phyloP scores from a whole-genome alignment of 2,113 vertebrate genomes.

The Solea senegalensis region DNA sequence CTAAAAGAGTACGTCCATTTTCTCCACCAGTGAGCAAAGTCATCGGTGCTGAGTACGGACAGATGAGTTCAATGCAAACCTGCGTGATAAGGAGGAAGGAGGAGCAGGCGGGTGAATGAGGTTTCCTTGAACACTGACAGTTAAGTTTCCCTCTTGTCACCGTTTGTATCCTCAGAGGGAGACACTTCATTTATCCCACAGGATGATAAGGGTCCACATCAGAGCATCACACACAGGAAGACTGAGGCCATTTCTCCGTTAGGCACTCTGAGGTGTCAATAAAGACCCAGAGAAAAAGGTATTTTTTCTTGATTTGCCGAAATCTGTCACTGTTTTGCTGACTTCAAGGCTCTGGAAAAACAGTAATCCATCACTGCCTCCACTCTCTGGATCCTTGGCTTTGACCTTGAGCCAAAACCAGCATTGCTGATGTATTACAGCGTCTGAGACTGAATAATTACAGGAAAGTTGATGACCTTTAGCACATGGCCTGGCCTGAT shows the following conservation, averaged over 20 bases:
- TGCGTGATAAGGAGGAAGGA: neutral
- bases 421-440: conserved; percentile 68
- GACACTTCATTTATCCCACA: conserved; percentile 7
- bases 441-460: conserved; percentile 67
- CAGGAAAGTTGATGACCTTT: conserved; percentile 34
- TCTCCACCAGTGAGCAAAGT: too few species aligned
- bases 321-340: conserved; percentile 68
- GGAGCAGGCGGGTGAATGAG: neutral
- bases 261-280: conserved; percentile 43
- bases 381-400: conserved; percentile 42
- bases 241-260: conserved; percentile 21
- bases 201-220: conserved; percentile 21
- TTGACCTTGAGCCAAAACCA: conserved; percentile 75
- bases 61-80: too few species aligned
- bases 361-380: conserved; percentile 73
- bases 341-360: conserved; percentile 63
- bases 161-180: neutral
- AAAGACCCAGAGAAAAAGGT: conserved; percentile 34
- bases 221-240: conserved; percentile 2
- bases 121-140: neutral
- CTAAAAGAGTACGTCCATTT: too few species aligned
- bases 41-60: too few species aligned
- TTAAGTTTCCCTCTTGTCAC: neutral
- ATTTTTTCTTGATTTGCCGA: conserved; percentile 58
- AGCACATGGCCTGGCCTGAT: conserved; percentile 13